Conservation (phyloP, 1,140 invertebrate genomes). For the Teleogryllus occipitalis region DNA sequence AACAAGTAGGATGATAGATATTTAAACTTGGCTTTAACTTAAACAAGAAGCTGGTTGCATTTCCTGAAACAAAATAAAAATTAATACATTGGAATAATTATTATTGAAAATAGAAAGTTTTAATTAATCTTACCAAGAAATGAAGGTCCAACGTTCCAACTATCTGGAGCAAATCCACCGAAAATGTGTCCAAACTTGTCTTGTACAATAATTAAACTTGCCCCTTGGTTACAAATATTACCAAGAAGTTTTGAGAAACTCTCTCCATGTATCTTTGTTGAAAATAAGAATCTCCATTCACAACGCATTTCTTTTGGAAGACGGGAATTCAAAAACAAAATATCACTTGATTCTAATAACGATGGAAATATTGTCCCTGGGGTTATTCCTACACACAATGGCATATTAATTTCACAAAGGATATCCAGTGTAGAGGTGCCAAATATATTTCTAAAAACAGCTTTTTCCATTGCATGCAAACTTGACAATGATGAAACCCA, state of each 20-base stretch:
- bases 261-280: slow-evolving; percentile 71
- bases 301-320: slow-evolving; percentile 59
- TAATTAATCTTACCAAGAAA: slow-evolving; percentile 44
- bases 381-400: neutral
- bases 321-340: slow-evolving; percentile 67
- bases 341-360: slow-evolving; percentile 63
- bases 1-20: slow-evolving; percentile 65
- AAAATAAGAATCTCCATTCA: slow-evolving; percentile 76
- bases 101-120: neutral
- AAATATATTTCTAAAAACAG: neutral
- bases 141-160: slow-evolving; percentile 62
- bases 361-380: slow-evolving; percentile 39
- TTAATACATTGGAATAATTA: neutral
- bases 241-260: slow-evolving; percentile 72
- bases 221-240: slow-evolving; percentile 61
- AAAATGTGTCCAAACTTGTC: slow-evolving; percentile 78
- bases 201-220: slow-evolving; percentile 66
- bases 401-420: neutral
- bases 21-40: slow-evolving; percentile 68
- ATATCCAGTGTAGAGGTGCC: neutral
- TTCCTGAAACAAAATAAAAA: slow-evolving; percentile 39
- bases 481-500: neutral
- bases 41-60: slow-evolving; percentile 71
- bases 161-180: slow-evolving; percentile 72
- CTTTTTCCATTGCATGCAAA: neutral